A percentile compares a stretch with the other conserved stretches of the same genome.
Conservation (phyloP, 2,888 invertebrate genomes). For the Unio pictorum region DNA sequence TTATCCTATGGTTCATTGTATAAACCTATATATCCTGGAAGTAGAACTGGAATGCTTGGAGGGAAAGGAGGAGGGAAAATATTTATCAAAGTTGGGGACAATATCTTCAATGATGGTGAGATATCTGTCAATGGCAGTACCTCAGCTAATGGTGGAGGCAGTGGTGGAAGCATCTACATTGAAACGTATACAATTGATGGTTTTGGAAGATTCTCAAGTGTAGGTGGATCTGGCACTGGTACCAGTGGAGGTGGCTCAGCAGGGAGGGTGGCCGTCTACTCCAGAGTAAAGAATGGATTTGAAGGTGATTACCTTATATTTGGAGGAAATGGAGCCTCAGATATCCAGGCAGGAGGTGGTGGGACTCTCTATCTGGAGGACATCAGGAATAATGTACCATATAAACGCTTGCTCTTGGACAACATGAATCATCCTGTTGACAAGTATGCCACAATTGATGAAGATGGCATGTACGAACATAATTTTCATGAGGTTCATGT, state of each 20-base stretch:
- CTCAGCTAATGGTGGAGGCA: constrained; percentile 45
- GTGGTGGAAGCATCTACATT: constrained; percentile 56
- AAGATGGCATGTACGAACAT: constrained; percentile 23
- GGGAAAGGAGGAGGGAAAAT: constrained; percentile 55
- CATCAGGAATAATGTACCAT: constrained; percentile 27
- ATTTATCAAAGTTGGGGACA: constrained; percentile 38
- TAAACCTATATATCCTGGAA: constrained; percentile 46
- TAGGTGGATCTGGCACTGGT: constrained; percentile 42
- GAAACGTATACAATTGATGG: constrained; percentile 45
- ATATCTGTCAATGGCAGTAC: constrained; percentile 46
- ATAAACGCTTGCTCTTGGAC: constrained; percentile 45
- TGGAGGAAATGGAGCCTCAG: constrained; percentile 38
- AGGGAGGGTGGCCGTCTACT: constrained; percentile 47
- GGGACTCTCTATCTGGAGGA: constrained; percentile 57
- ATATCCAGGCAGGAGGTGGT: constrained; percentile 38
- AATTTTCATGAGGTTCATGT: constrained; percentile 55
- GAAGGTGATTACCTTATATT: constrained; percentile 39
- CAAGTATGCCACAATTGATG: constrained; percentile 50
- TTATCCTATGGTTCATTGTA: constrained; percentile 49
- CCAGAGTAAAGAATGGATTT: constrained; percentile 33
- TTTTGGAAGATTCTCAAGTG: constrained; percentile 44
- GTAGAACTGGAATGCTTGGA: constrained; percentile 22
- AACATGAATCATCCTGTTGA: constrained; percentile 43
- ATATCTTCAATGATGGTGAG: constrained; percentile 50
- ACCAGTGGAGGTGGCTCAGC: constrained; percentile 50